These are phyloP conservation scores for Heterohyrax brucei DNA, from an alignment of 2,797 vertebrate species.

Conservation along the genomic window DNA sequence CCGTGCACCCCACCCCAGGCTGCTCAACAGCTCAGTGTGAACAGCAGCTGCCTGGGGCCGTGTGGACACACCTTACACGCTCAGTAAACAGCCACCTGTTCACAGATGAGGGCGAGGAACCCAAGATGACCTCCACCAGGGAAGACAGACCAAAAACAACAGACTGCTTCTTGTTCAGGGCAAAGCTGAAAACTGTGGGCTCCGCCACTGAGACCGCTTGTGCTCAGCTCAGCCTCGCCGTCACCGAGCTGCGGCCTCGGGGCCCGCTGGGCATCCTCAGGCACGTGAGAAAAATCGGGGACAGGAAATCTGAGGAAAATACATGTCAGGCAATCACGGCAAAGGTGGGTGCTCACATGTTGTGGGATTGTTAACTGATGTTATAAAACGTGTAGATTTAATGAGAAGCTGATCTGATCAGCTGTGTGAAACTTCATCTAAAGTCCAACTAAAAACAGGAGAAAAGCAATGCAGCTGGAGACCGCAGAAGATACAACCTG, in stretches of 20 bases:
- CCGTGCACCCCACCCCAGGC: background rate
- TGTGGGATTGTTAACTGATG: too few relatives aligned
- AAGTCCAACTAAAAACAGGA: too few relatives aligned
- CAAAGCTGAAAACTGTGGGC: background rate
- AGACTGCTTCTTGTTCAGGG: background rate
- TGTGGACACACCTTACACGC: fast-evolving
- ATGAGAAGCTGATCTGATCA: too few relatives aligned
- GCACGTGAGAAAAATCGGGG: background rate
- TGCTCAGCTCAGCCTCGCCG: background rate
- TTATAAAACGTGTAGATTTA: too few relatives aligned
- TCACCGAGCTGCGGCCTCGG: background rate
- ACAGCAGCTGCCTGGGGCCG: background rate
- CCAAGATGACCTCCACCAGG: background rate
- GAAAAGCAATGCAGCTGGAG: too few relatives aligned
- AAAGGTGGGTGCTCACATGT: too few relatives aligned
- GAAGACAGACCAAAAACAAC: background rate
- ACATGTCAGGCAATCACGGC: background rate
- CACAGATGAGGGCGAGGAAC: background rate
- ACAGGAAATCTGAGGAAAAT: background rate
- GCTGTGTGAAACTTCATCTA: too few relatives aligned
- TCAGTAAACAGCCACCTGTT: background rate
- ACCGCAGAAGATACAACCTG: too few relatives aligned
- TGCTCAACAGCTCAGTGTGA: background rate
- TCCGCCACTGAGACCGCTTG: background rate
- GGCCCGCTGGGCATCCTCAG: background rate